Percentiles rank a stretch among this genome's conserved stretches.
Evolutionary conservation across 2,113 vertebrate species (phyloP).

Genomic region (Microcebus ravelobensis): DNA sequence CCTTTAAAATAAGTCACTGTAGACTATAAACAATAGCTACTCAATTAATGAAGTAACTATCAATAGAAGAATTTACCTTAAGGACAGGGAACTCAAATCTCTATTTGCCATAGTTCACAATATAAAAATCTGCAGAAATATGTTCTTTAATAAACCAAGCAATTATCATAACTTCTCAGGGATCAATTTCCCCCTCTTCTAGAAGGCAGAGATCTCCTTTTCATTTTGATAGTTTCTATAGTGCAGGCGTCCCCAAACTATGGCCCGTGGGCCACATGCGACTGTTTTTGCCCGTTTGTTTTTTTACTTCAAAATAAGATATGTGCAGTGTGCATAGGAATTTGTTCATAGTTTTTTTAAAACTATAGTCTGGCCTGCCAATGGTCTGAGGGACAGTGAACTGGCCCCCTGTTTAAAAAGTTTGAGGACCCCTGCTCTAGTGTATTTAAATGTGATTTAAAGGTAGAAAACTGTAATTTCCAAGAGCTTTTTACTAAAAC

Average conservation of each 20-base stretch:
- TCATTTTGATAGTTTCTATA: not conserved
- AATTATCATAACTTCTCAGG: not conserved
- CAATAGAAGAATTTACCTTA: not conserved
- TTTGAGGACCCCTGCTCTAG: not conserved
- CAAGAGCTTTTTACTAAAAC: not conserved
- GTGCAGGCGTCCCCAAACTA: too few species aligned
- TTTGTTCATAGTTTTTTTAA: too few species aligned
- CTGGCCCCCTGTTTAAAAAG: too few species aligned
- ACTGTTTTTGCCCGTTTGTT: too few species aligned
- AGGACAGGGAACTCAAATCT: not conserved
- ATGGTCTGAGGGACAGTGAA: too few species aligned
- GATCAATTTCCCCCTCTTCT: not conserved
- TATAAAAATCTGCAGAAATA: not conserved
- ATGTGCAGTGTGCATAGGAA: too few species aligned
- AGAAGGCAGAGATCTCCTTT: not conserved
- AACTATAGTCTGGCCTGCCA: too few species aligned
- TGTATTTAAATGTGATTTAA: slow-evolving; percentile 4
- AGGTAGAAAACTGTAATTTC: not conserved
- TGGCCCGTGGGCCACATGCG: too few species aligned
- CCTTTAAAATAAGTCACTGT: slow-evolving; percentile 7
- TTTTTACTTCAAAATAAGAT: too few species aligned
- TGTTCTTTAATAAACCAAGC: slow-evolving; percentile 49
- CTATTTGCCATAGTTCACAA: not conserved
- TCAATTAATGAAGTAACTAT: not conserved
- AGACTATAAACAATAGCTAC: not conserved